Percentiles rank a stretch among this genome's conserved stretches.
Evolutionary conservation across 1,140 invertebrate genomes (phyloP).

Genomic region (Drosophila seguyi): DNA sequence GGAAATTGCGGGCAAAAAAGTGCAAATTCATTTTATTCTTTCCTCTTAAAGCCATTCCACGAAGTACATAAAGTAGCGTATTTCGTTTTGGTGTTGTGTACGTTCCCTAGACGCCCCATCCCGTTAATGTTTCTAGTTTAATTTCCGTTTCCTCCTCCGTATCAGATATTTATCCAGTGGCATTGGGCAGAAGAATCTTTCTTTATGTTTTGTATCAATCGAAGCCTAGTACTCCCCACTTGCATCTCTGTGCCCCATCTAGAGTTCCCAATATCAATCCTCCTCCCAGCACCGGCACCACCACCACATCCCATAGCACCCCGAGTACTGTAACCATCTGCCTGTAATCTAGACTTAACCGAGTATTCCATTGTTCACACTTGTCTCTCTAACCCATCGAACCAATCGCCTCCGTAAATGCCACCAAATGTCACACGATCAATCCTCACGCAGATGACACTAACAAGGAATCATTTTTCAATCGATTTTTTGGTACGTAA

Average conservation of each 20-base stretch:
- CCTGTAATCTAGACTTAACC: conserved; percentile 33
- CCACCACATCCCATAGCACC: conserved; percentile 3
- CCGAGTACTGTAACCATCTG: conserved; percentile 20
- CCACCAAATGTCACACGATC: conserved; percentile 47
- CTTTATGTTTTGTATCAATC: conserved; percentile 18
- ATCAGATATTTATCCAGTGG: conserved; percentile 10
- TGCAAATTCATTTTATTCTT: conserved; percentile 67
- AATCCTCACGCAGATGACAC: conserved; percentile 75
- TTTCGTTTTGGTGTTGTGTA: conserved; percentile 64
- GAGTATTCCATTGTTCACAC: conserved; percentile 35
- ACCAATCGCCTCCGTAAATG: conserved; percentile 39
- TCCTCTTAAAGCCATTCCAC: conserved; percentile 14
- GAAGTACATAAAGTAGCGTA: conserved; percentile 35
- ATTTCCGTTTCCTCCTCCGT: conserved; percentile 3
- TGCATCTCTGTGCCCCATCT: conserved; percentile 24
- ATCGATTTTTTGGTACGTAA: conserved; percentile 82
- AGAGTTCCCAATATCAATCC: background rate
- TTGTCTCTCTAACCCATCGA: conserved; percentile 47
- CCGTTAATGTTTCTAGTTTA: conserved; percentile 15
- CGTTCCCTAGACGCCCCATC: conserved; percentile 6
- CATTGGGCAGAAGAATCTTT: background rate
- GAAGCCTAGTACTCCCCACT: conserved; percentile 17
- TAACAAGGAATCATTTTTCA: conserved; percentile 79
- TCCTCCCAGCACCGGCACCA: conserved; percentile 5
- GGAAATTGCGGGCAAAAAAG: conserved; percentile 75